Conservation (phyloP, 1,140 invertebrate genomes). For the Eulimnadia texana region DNA sequence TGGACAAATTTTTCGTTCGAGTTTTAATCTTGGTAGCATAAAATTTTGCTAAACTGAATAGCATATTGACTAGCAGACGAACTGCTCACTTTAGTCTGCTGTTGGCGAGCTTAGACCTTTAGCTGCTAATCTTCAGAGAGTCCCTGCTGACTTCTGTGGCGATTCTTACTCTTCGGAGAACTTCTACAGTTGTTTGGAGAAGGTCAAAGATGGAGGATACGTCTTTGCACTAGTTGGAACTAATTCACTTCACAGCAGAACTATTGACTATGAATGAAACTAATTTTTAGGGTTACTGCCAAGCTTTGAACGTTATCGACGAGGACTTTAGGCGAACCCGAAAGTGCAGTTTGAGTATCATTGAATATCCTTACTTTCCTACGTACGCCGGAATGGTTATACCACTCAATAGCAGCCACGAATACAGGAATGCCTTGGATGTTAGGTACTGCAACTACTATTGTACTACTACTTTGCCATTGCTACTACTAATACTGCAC, state of each 20-base stretch:
- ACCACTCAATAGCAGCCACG: background rate
- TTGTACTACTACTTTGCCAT: too few relatives aligned
- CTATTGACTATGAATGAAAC: background rate
- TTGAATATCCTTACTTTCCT: background rate
- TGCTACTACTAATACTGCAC: too few relatives aligned
- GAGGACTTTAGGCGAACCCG: background rate
- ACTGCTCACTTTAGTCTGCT: background rate
- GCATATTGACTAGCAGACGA: background rate
- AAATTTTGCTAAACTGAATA: background rate
- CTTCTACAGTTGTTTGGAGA: background rate
- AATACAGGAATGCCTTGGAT: background rate
- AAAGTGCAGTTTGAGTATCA: background rate
- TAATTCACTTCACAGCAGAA: background rate
- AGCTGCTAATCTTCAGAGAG: background rate
- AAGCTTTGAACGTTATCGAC: background rate
- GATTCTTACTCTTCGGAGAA: background rate
- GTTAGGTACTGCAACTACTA: background rate
- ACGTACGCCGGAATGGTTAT: background rate
- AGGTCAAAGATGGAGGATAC: background rate
- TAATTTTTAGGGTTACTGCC: background rate
- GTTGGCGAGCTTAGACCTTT: background rate
- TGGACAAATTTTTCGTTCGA: background rate
- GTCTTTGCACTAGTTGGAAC: background rate
- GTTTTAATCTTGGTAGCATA: background rate
- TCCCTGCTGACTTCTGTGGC: background rate